Evolutionary conservation across 2,888 invertebrate species (phyloP), one percentile per base, ranked within the genome.

Genomic region (Nephrotoma guestfalica): DNA sequence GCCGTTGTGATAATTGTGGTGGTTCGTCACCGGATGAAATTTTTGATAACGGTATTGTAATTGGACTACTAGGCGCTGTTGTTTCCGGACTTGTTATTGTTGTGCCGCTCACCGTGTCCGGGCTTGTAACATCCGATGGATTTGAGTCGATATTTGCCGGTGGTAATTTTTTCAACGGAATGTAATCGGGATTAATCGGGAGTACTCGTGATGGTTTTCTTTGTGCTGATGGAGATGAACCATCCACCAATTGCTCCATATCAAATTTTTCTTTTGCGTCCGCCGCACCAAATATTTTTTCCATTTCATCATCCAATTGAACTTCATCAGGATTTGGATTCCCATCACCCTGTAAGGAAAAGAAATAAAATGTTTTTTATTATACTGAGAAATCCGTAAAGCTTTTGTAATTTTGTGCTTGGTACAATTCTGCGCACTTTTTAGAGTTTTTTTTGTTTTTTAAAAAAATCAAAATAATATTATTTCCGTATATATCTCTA

Each of bases 281-380:
- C 88, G 93, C 93, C 92, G 94, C 94, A 91, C 95, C 96, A 91
- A 97, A 96, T 89, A 96, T 96, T 91, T 96, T 95, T 90, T 96
- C 96, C 95, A 96, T 96, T 93, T 96, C 97, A 91, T 96, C 96
- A 92, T 97, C 96, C 92, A 97, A 93, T 89, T 94, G 94, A 89
- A 95, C 93, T 91, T 95, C 95, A 91, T 94, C 93, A 90, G 93
- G 92, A 92, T 93, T 92, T 92, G 92, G 90, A 93, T 93, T 92
- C 92, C 93, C 92, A 91, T 91, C 92, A 89, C 90, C 88, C 89
- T 90, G 86, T 42, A 86, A 40, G 11, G 18, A 41, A 42, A 71
- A 87, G 87, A 87, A 15, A 86, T 41, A 41, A 57, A 86, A 47
- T n/a, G 9, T 40, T 30, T 83, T 3, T 41, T 41, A 40, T 84